Evolutionary conservation across 2,113 vertebrate genomes (phyloP).

Genomic region (Rissa tridactyla): DNA sequence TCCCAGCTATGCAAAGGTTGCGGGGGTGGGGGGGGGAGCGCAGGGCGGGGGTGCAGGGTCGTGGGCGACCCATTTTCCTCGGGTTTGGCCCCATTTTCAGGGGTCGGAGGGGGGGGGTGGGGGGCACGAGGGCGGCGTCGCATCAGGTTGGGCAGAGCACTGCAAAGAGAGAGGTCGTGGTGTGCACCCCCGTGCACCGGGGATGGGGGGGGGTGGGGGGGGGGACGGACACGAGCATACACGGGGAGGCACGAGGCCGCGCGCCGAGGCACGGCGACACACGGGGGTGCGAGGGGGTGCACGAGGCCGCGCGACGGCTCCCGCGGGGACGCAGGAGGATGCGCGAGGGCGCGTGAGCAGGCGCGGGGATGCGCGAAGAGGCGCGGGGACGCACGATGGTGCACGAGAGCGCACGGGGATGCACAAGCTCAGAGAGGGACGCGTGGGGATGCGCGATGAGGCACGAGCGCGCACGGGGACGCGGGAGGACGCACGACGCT

Average conservation of each 20-base stretch:
- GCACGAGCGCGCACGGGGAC: too few species aligned
- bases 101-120: neutral
- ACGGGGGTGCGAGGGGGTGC: too few species aligned
- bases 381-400: neutral
- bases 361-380: neutral
- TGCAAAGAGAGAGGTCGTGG: neutral
- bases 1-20: slow-evolving; percentile 37
- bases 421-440: too few species aligned
- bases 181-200: rapidly evolving
- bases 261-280: rapidly evolving
- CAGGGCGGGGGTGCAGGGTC: rapidly evolving
- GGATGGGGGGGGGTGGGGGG: too few species aligned
- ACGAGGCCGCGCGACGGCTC: rapidly evolving
- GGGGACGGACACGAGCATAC: too few species aligned
- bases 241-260: rapidly evolving
- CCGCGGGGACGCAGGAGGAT: too few species aligned
- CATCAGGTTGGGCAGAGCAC: slow-evolving; percentile 63
- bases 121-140: neutral
- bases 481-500: neutral
- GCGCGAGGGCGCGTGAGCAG: too few species aligned
- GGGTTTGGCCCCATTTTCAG: neutral
- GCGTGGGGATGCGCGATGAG: too few species aligned
- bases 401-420: rapidly evolving
- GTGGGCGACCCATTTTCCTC: neutral
- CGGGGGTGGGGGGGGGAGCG: neutral